Evolutionary conservation across 1,140 invertebrate species (phyloP).

Genomic region (Brachystomella parvula): DNA sequence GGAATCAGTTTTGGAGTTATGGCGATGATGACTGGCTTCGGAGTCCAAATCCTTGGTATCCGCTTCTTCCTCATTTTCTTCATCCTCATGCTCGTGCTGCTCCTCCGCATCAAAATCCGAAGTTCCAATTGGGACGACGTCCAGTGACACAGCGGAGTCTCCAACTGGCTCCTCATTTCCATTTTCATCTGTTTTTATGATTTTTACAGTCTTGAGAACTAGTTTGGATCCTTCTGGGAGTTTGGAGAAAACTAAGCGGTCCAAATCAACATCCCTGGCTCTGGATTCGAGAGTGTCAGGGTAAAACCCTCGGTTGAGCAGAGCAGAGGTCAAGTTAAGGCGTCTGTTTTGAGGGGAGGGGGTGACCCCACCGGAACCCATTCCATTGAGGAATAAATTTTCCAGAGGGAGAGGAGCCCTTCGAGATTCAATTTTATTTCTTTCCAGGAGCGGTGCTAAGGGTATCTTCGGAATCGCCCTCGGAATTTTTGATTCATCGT

Average conservation of each 20-base stretch:
- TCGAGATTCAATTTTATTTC: background rate
- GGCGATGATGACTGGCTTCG: background rate
- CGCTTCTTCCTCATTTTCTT: conserved; percentile 23
- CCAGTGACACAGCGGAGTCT: conserved; percentile 23
- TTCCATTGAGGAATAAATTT: conserved; percentile 13
- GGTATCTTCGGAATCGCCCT: background rate
- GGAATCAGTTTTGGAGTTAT: too few relatives aligned
- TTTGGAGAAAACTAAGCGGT: conserved; percentile 33
- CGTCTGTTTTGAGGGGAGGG: background rate
- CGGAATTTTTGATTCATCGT: too few relatives aligned
- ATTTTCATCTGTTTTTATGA: conserved; percentile 34
- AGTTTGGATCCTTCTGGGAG: conserved; percentile 37
- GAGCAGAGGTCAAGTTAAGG: conserved; percentile 13
- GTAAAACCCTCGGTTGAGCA: conserved; percentile 33
- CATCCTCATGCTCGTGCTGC: conserved; percentile 14
- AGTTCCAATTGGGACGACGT: conserved; percentile 21
- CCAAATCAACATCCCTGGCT: conserved; percentile 34
- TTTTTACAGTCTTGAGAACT: conserved; percentile 33
- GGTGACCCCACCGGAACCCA: background rate
- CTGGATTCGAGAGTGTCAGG: too few relatives aligned
- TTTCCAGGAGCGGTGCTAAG: background rate
- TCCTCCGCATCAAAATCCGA: conserved; percentile 5
- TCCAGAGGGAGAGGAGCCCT: conserved; percentile 7
- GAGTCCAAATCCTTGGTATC: conserved; percentile 11
- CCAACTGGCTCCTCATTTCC: conserved; percentile 24